Evolutionary conservation across 2,113 vertebrate genomes (phyloP).

Genomic region (Machaerirhynchus nigripectus): DNA sequence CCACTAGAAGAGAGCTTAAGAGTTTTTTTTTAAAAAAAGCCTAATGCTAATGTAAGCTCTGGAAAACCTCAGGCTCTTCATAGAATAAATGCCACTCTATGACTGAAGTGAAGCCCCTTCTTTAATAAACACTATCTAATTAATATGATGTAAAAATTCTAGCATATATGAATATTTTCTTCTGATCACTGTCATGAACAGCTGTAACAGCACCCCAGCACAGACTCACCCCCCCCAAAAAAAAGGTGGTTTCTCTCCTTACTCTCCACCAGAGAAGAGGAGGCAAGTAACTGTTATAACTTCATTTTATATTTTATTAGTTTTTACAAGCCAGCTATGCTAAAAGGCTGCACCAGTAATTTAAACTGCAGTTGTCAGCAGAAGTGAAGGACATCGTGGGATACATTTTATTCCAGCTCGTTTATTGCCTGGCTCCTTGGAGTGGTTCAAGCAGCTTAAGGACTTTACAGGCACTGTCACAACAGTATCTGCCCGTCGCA

Average conservation of each 20-base stretch:
- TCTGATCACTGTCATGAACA: background rate
- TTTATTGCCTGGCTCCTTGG: conserved; percentile 10
- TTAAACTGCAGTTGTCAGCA: conserved; percentile 42
- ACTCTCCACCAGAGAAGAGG: background rate
- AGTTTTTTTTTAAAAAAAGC: background rate
- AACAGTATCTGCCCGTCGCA: background rate
- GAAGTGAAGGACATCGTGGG: conserved; percentile 30
- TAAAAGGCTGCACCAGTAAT: conserved; percentile 20
- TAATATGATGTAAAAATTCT: background rate
- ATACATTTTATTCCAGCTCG: conserved; percentile 6
- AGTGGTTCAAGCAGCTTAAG: background rate
- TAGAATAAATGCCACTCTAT: background rate
- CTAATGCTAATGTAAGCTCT: background rate
- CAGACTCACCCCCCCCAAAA: background rate
- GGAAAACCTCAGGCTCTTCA: background rate
- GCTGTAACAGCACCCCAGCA: background rate
- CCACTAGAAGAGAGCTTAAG: background rate
- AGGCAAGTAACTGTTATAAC: background rate
- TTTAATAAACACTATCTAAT: background rate
- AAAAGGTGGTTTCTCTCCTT: background rate
- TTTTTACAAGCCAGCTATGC: conserved; percentile 5
- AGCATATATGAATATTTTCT: background rate
- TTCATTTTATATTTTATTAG: conserved; percentile 8
- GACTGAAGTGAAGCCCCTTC: background rate
- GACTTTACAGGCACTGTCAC: background rate